Conservation (phyloP, 2,113 vertebrate genomes). For the Gallinago paraguaiae region DNA sequence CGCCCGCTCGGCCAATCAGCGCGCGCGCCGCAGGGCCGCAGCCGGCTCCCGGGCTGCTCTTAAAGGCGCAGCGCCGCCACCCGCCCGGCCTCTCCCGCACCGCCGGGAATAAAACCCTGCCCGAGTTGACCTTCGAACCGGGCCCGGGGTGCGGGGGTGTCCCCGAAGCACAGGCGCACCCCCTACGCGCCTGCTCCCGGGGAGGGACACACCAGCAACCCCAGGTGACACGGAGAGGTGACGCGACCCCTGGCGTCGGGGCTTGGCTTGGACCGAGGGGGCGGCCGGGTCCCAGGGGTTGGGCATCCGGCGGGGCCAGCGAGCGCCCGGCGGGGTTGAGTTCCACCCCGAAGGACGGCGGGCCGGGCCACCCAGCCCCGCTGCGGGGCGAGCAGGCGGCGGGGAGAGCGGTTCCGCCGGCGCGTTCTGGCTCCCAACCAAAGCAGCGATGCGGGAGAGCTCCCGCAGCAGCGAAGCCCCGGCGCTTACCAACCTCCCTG, state of each 20-base stretch:
- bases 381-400: neutral
- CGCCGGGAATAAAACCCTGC: rapidly evolving
- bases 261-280: neutral
- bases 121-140: neutral
- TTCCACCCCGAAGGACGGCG: neutral
- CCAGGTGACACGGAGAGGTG: neutral
- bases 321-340: neutral
- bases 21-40: neutral
- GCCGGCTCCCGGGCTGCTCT: neutral
- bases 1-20: constrained; percentile 17
- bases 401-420: neutral
- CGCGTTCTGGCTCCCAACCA: neutral
- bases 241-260: neutral
- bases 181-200: neutral
- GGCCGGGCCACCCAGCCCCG: neutral
- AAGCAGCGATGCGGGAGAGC: rapidly evolving
- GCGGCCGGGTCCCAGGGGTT: too few relatives aligned
- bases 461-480: neutral
- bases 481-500: neutral
- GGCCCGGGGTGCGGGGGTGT: neutral
- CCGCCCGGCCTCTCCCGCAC: rapidly evolving
- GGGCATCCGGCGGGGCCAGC: neutral
- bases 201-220: rapidly evolving
- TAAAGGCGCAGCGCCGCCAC: neutral
- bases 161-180: neutral